Percentiles rank a stretch among this genome's conserved stretches.
Evolutionary conservation across 2,113 vertebrate genomes (phyloP).

Genomic region (Planiliza haematocheilus): DNA sequence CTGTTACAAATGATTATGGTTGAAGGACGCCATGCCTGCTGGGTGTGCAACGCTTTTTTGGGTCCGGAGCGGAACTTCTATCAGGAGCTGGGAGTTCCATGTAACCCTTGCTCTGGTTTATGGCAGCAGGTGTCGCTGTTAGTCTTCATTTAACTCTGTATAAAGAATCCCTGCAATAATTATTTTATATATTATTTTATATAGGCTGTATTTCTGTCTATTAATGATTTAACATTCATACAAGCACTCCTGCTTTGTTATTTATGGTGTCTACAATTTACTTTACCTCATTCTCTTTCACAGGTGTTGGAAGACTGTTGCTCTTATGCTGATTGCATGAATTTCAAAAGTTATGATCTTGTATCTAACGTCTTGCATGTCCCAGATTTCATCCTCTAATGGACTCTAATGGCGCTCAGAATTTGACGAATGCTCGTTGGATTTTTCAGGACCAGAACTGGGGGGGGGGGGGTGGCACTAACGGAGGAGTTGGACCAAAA

Average conservation of each 20-base stretch:
- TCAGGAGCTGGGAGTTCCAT: background rate
- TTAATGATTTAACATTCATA: background rate
- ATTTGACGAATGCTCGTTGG: slow-evolving; percentile 57
- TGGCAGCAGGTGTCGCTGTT: slow-evolving; percentile 63
- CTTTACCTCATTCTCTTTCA: background rate
- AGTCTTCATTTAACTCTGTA: background rate
- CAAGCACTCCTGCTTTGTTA: background rate
- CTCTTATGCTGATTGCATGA: slow-evolving; percentile 22
- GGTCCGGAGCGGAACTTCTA: slow-evolving; percentile 46
- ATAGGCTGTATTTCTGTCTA: background rate
- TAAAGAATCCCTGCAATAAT: background rate
- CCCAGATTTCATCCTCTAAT: slow-evolving; percentile 61
- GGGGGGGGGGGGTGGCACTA: slow-evolving; percentile 47
- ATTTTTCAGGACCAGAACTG: slow-evolving; percentile 43
- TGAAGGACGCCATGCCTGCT: slow-evolving; percentile 76
- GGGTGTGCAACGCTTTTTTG: background rate
- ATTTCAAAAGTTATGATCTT: slow-evolving; percentile 46
- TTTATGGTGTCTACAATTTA: background rate
- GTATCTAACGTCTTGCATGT: slow-evolving; percentile 37
- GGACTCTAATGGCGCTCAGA: slow-evolving; percentile 46
- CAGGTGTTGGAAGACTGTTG: slow-evolving; percentile 10
- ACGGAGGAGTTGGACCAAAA: slow-evolving; percentile 36
- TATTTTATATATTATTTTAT: too few species aligned
- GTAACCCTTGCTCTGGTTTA: background rate
- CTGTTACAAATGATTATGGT: background rate